phyloP scores from a whole-genome alignment of 92 coral and sea anemone genomes.

The Zoanthus gigantus region DNA sequence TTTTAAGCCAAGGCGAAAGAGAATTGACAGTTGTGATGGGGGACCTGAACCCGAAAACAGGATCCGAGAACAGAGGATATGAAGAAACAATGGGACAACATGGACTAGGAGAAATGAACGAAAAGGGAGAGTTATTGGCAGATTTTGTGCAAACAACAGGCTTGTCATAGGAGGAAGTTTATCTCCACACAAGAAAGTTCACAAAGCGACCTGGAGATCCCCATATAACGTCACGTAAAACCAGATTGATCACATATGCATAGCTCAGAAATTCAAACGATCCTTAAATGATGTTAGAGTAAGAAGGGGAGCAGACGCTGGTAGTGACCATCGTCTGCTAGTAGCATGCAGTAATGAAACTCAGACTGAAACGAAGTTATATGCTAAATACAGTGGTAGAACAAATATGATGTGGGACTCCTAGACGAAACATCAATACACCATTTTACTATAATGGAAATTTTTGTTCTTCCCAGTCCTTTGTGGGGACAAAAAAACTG shows the following conservation, averaged over 20 bases:
- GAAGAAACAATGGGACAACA: not conserved
- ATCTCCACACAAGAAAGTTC: not conserved
- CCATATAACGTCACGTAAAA: not conserved
- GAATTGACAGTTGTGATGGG: slow-evolving; percentile 1
- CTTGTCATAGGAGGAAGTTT: not conserved
- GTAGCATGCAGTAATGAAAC: not conserved
- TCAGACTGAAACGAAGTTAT: not conserved
- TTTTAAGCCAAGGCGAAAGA: slow-evolving; percentile 3
- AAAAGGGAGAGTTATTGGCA: slow-evolving; percentile 34
- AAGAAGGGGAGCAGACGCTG: not conserved
- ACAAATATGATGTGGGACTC: not conserved
- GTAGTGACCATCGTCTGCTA: not conserved
- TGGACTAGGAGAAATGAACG: slow-evolving; percentile 9
- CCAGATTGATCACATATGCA: not conserved
- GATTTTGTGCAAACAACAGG: not conserved
- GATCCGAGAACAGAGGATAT: not conserved
- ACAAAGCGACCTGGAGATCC: not conserved
- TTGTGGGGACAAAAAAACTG: too few relatives aligned
- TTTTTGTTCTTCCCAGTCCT: too few relatives aligned
- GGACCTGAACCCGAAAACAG: slow-evolving; percentile 29
- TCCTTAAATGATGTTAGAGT: not conserved
- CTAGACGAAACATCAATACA: not conserved
- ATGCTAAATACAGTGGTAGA: not conserved
- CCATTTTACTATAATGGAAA: too few relatives aligned
- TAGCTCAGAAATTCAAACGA: not conserved